These are phyloP conservation scores for Galagoides demidoff DNA, from an alignment of 2,797 vertebrate genomes.

Conservation along the genomic window DNA sequence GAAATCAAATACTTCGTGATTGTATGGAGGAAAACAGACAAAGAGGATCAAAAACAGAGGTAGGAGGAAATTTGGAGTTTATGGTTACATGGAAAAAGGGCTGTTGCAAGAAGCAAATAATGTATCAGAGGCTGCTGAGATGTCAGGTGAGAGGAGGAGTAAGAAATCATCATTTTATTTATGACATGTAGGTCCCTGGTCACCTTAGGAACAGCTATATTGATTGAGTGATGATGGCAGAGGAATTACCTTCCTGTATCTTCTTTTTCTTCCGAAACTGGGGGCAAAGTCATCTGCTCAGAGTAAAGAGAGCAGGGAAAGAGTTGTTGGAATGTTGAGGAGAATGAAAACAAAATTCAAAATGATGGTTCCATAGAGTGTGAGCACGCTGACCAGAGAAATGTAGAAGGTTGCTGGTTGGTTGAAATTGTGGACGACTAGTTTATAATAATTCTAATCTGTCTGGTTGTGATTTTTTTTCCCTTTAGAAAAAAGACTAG, in stretches of 20 bases:
- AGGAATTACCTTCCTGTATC: background rate
- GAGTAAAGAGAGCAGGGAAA: background rate
- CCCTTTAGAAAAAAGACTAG: no score
- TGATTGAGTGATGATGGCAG: background rate
- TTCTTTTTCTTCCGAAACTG: background rate
- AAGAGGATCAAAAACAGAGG: background rate
- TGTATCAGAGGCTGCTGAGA: background rate
- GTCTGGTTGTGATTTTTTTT: background rate
- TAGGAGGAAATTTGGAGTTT: background rate
- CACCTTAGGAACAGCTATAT: background rate
- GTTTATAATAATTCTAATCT: background rate
- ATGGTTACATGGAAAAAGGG: background rate
- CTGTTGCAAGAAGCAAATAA: constrained; percentile 22
- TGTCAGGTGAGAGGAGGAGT: background rate
- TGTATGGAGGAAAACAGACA: background rate
- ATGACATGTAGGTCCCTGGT: background rate
- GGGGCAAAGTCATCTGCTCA: background rate
- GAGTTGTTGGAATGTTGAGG: background rate
- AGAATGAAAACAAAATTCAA: background rate
- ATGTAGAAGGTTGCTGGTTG: background rate
- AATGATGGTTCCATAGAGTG: background rate
- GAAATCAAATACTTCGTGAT: constrained; percentile 4
- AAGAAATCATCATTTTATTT: constrained; percentile 11
- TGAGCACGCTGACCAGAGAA: background rate
- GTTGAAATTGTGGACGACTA: background rate